Evolutionary conservation across 2,113 vertebrate species (phyloP).

Genomic region (Potamarius usumacintae): DNA sequence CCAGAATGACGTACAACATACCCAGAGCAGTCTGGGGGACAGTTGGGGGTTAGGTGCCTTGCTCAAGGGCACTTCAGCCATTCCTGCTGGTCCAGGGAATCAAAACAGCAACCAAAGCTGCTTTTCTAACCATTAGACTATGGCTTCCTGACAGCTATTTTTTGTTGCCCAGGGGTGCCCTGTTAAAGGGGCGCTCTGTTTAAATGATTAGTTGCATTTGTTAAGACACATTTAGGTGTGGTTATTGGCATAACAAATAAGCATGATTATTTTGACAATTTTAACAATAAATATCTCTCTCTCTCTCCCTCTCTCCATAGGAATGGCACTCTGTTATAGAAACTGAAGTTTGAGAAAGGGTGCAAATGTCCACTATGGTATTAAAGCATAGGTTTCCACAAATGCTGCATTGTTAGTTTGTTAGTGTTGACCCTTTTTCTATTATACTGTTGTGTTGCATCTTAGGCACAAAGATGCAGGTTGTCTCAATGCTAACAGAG

Average conservation of each 20-base stretch:
- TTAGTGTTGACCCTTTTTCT: neutral
- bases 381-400: neutral
- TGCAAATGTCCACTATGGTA: neutral
- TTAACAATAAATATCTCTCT: neutral
- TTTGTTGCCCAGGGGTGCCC: neutral
- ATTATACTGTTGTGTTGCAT: neutral
- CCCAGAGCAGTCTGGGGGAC: no score
- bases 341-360: neutral
- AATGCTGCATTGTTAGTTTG: neutral
- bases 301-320: neutral
- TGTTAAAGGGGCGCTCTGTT: neutral
- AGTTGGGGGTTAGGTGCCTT: no score
- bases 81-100: no score
- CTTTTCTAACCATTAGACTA: no score
- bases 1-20: no score
- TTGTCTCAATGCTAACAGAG: neutral
- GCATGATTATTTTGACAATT: neutral
- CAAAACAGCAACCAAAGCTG: no score
- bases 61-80: no score
- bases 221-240: neutral
- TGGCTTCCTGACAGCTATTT: neutral
- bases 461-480: neutral
- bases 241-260: neutral
- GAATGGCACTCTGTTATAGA: neutral
- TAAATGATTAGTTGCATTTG: neutral